phyloP scores from a whole-genome alignment of 2,888 invertebrate species.

The Stramonita haemastoma region DNA sequence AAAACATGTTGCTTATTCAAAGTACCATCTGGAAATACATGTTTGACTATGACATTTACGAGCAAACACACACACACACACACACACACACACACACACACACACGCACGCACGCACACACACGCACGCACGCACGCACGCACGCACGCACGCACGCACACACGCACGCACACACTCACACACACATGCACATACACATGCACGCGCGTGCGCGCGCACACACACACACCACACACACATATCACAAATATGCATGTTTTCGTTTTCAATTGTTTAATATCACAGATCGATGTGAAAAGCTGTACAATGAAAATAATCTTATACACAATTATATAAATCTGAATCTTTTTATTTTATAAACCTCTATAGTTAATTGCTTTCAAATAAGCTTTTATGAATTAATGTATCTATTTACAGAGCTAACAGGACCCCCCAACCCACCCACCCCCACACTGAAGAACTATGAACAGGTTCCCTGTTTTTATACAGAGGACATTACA shows the following conservation, averaged over 20 bases:
- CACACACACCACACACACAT: background rate
- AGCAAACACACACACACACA: background rate
- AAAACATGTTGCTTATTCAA: too few species aligned
- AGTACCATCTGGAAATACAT: too few species aligned
- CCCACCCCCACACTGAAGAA: too few species aligned
- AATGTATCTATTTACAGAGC: too few species aligned
- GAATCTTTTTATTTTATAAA: too few species aligned
- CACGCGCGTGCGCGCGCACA: background rate
- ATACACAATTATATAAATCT: background rate
- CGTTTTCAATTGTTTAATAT: background rate
- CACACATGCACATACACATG: background rate
- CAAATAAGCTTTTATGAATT: too few species aligned
- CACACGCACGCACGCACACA: background rate
- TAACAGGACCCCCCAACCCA: too few species aligned
- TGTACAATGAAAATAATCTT: background rate
- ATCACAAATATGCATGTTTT: too few species aligned
- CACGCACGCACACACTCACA: slow-evolving; percentile 4
- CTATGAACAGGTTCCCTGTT: too few species aligned
- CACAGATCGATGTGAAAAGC: background rate
- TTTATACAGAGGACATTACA: too few species aligned
- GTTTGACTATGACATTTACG: too few species aligned
- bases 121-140: background rate
- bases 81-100: background rate
- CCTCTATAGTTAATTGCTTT: too few species aligned
- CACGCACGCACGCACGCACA: slow-evolving; percentile 13